Conservation (phyloP, 2,888 invertebrate species). For the Amiota minor region DNA sequence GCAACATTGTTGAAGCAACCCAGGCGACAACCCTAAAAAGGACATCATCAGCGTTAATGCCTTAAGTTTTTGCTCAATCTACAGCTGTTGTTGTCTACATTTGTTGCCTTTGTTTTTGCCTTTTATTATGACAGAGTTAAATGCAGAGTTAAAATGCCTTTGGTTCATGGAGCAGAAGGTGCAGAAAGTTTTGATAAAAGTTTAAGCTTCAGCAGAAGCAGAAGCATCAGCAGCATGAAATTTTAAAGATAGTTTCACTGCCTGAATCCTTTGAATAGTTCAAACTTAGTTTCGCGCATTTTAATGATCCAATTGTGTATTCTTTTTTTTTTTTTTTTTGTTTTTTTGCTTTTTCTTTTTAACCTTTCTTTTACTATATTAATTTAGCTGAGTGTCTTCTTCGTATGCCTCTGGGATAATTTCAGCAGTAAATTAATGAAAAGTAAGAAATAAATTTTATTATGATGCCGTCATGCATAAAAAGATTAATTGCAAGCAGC, state of each 20-base stretch:
- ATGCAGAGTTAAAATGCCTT: not conserved
- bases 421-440: conserved; percentile 23
- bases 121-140: no score
- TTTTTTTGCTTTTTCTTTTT: conserved; percentile 3
- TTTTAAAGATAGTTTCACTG: not conserved
- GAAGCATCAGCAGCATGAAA: not conserved
- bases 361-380: no score
- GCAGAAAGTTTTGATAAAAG: conserved; percentile 50
- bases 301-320: conserved; percentile 53
- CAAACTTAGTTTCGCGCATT: conserved; percentile 43
- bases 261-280: conserved; percentile 4
- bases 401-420: conserved; percentile 9
- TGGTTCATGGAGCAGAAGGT: conserved; percentile 42
- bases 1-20: conserved; percentile 25
- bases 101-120: no score
- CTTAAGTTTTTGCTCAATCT: conserved; percentile 44
- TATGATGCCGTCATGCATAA: conserved; percentile 22
- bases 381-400: no score
- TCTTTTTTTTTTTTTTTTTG: not conserved
- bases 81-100: conserved; percentile 43
- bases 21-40: not conserved
- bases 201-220: conserved; percentile 12
- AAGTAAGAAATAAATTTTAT: conserved; percentile 23
- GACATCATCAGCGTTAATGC: conserved; percentile 49
- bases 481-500: conserved; percentile 23